Evolutionary conservation across 2,888 invertebrate genomes (phyloP).

Genomic region (Ommatoiulus sabulosus): DNA sequence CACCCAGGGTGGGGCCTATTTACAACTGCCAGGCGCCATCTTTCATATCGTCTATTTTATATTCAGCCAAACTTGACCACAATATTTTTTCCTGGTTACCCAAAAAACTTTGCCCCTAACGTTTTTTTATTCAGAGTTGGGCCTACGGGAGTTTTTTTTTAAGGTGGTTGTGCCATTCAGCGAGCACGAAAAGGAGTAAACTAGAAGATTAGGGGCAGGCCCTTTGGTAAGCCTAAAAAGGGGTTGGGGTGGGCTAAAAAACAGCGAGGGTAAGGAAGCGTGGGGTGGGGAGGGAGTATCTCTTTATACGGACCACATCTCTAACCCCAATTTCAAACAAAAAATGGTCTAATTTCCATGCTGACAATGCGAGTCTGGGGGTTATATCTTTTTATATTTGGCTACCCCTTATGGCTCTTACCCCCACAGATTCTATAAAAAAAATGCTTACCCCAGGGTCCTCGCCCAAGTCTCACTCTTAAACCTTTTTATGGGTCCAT

Average conservation of each 20-base stretch:
- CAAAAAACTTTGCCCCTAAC: neutral
- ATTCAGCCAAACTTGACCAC: neutral
- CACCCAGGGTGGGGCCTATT: neutral
- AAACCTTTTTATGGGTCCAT: slow-evolving; percentile 34
- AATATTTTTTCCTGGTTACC: slow-evolving; percentile 9
- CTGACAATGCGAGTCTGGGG: slow-evolving; percentile 28
- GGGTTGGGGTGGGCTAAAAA: slow-evolving; percentile 32
- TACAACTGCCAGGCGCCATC: neutral
- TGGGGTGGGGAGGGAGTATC: slow-evolving; percentile 21
- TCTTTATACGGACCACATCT: slow-evolving; percentile 20
- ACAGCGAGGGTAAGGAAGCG: slow-evolving; percentile 34
- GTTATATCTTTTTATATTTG: slow-evolving; percentile 34
- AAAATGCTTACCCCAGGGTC: slow-evolving; percentile 32
- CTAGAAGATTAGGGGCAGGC: slow-evolving; percentile 28
- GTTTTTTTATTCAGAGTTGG: neutral
- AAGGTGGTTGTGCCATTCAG: slow-evolving; percentile 27
- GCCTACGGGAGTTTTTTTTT: neutral
- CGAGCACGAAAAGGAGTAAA: slow-evolving; percentile 2
- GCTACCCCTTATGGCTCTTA: slow-evolving; percentile 22
- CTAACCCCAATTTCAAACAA: slow-evolving; percentile 34
- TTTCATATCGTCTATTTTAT: slow-evolving; percentile 18
- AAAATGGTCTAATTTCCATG: slow-evolving; percentile 34
- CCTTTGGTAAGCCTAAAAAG: slow-evolving; percentile 34
- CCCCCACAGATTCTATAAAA: slow-evolving; percentile 20
- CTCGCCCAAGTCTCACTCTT: slow-evolving; percentile 28